Conservation (phyloP, 2,113 vertebrate genomes). For the Leptodactylus fuscus region DNA sequence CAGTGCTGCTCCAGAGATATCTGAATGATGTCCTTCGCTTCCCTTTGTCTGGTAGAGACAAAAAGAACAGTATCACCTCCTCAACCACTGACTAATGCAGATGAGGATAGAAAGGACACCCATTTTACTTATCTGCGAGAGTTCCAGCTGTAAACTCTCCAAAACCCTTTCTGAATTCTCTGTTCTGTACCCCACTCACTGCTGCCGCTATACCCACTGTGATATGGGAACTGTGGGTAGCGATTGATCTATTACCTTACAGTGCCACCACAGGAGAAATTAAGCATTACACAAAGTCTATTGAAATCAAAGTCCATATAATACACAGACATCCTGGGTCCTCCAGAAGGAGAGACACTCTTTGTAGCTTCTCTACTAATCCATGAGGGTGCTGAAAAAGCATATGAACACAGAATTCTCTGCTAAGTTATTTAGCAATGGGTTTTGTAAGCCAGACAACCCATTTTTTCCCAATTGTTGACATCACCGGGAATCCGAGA, state of each 20-base stretch:
- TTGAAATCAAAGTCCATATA: background rate
- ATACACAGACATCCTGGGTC: background rate
- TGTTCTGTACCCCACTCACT: too few species aligned
- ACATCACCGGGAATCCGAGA: background rate
- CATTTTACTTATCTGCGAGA: too few species aligned
- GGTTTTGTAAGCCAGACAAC: background rate
- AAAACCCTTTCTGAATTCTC: too few species aligned
- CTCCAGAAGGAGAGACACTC: background rate
- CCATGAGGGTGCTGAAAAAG: background rate
- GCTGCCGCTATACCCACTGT: background rate
- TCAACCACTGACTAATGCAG: too few species aligned
- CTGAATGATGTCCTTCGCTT: too few species aligned
- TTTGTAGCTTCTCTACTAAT: background rate
- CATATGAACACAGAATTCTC: background rate
- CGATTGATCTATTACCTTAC: background rate
- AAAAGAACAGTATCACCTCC: too few species aligned
- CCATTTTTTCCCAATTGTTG: background rate
- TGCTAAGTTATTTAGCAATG: background rate
- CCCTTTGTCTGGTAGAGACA: too few species aligned
- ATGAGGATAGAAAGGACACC: too few species aligned
- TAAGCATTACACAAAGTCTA: background rate
- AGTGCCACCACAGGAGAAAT: background rate
- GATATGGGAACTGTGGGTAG: background rate
- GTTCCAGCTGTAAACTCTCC: too few species aligned
- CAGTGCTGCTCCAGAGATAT: too few species aligned